A percentile compares a stretch with the other conserved stretches of the same genome.
These are phyloP conservation scores for Tupaia chinensis DNA, from an alignment of 2,113 vertebrate species.

Conservation along the genomic window DNA sequence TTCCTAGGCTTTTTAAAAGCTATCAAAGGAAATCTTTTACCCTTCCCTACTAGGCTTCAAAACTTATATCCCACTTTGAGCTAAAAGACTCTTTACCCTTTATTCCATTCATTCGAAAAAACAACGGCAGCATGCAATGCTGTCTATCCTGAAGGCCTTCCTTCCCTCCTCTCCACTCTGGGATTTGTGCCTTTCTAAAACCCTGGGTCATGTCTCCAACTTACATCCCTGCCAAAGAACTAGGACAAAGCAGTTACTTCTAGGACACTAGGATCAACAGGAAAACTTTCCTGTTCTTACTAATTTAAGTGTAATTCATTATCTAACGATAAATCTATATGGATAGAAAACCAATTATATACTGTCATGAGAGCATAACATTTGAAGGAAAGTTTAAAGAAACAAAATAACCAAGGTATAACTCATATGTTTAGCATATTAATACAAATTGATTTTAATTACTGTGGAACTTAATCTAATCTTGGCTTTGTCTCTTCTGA, in stretches of 20 bases:
- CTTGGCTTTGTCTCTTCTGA: constrained; percentile 32
- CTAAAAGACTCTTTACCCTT: not conserved
- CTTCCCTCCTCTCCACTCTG: not conserved
- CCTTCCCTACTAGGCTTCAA: not conserved
- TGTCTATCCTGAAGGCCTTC: not conserved
- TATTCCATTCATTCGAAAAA: not conserved
- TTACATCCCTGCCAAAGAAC: not conserved
- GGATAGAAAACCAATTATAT: constrained; percentile 33
- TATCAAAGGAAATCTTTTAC: not conserved
- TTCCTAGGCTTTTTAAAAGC: not conserved
- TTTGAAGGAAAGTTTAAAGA: constrained; percentile 42
- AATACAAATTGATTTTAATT: constrained; percentile 53
- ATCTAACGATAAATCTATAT: constrained; percentile 24
- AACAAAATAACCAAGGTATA: constrained; percentile 39
- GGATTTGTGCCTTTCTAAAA: not conserved
- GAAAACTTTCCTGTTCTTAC: not conserved
- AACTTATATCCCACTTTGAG: not conserved
- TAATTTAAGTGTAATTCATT: constrained; percentile 42
- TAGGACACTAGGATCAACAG: not conserved
- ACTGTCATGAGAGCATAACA: not conserved
- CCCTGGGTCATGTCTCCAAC: not conserved
- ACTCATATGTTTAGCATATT: not conserved
- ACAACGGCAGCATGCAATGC: not conserved
- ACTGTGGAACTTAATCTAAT: not conserved
- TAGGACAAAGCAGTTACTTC: not conserved